Conservation (phyloP, 92 coral and sea anemone genomes). For the Zoanthus gigantus region DNA sequence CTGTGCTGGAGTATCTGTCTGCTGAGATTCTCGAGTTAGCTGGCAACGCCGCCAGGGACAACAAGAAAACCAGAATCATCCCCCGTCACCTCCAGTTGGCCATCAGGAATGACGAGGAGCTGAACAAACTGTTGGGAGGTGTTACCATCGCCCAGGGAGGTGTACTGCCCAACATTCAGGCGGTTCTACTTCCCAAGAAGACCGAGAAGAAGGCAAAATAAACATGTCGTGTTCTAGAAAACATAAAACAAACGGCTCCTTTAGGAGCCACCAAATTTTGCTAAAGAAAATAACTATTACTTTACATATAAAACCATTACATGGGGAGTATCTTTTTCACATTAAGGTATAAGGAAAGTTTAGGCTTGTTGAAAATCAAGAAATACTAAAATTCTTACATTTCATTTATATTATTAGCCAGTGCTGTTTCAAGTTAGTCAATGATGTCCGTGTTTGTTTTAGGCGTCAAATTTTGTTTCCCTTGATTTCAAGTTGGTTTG, state of each 20-base stretch:
- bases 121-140: too few species aligned
- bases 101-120: neutral
- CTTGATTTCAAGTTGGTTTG: too few species aligned
- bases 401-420: too few species aligned
- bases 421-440: too few species aligned
- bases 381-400: too few species aligned
- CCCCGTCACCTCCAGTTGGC: neutral
- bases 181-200: neutral
- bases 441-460: too few species aligned
- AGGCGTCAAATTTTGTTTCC: too few species aligned
- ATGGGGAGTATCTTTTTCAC: neutral
- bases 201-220: neutral
- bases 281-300: conserved; percentile 7
- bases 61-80: too few species aligned
- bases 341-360: too few species aligned
- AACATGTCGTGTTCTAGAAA: neutral
- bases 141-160: too few species aligned
- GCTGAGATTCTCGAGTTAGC: neutral
- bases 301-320: neutral
- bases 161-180: neutral
- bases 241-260: conserved; percentile 76
- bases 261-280: conserved; percentile 84
- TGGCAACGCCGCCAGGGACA: too few species aligned
- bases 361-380: too few species aligned
- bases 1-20: neutral